Base-by-base conservation (phyloP, 2,888 invertebrate genomes). In the Trilocha varians region DNA sequence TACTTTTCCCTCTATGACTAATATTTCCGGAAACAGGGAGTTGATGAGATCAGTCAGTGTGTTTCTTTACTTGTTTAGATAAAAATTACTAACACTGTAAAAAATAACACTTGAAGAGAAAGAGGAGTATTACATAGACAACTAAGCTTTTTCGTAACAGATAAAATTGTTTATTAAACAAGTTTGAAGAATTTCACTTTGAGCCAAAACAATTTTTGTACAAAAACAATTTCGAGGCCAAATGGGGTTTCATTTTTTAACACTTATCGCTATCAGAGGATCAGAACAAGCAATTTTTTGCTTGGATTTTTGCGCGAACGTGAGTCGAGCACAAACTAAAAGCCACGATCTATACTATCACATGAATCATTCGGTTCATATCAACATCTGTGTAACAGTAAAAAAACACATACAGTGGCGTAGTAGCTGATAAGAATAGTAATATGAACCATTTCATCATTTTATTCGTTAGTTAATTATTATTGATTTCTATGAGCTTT, bases 191-290 rank as follows among this genome's bases (percentile, higher is more conserved):
- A 35, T 18, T 38, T 35, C 35, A 13, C 38, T n/a, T 17, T 14
- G n/a, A 1, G 32, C 18, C 13, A 41, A 41, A 41, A 36, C 15
- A 2, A 33, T 16, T 38, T 34, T 34, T 32, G 49, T 48, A 52
- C 52, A 55, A 68, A 54, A 55, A 61, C 59, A 62, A 59, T 50
- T 52, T 52, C 61, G 61, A 66, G 68, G 70, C 51, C 56, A 52
- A 42, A 45, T 34, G 48, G 48, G 52, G 55, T 52, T 45, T 45
- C 32, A 35, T 51, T 62, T 65, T 64, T 65, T 59, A 46, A 42
- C 14, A 40, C 36, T 46, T 52, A 54, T 56, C 53, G 43, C 53
- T 62, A 55, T 57, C 55, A 48, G 46, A 55, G 48, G 50, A 58
- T 46, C 25, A 11, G 25, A 25, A 25, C 25, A 25, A 25, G 25